Conservation (phyloP, 2,888 invertebrate genomes). For the Rotaria socialis region DNA sequence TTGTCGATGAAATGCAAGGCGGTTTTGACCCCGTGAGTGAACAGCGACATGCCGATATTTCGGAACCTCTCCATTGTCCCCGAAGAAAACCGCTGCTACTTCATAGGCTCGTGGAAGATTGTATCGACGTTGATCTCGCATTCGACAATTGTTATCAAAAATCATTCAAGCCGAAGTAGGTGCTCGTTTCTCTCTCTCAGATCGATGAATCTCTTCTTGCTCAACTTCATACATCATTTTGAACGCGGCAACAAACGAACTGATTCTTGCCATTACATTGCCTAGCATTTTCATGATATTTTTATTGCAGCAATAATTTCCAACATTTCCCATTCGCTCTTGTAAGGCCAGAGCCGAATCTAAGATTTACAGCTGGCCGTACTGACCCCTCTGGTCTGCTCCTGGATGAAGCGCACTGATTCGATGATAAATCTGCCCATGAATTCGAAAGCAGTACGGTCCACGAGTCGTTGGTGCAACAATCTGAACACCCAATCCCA, state of each 20-base stretch:
- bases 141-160: too few species aligned
- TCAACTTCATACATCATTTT: conserved; percentile 8
- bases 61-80: too few species aligned
- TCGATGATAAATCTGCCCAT: conserved; percentile 50
- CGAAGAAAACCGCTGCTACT: too few species aligned
- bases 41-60: too few species aligned
- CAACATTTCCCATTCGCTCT: conserved; percentile 43
- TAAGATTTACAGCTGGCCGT: conserved; percentile 48
- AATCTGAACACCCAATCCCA: conserved; percentile 47
- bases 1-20: too few species aligned
- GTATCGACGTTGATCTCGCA: too few species aligned
- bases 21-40: too few species aligned
- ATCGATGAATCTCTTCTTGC: not conserved
- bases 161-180: too few species aligned
- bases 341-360: conserved; percentile 47
- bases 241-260: conserved; percentile 43
- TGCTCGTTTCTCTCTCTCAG: too few species aligned
- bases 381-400: conserved; percentile 40
- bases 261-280: conserved; percentile 40
- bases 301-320: conserved; percentile 39
- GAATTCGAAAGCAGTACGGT: conserved; percentile 48
- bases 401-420: conserved; percentile 47
- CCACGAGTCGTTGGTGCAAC: conserved; percentile 38
- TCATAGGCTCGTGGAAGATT: too few species aligned
- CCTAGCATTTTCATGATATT: conserved; percentile 44